phyloP scores from a whole-genome alignment of 2,888 invertebrate genomes.

The Agrochola lychnidis region DNA sequence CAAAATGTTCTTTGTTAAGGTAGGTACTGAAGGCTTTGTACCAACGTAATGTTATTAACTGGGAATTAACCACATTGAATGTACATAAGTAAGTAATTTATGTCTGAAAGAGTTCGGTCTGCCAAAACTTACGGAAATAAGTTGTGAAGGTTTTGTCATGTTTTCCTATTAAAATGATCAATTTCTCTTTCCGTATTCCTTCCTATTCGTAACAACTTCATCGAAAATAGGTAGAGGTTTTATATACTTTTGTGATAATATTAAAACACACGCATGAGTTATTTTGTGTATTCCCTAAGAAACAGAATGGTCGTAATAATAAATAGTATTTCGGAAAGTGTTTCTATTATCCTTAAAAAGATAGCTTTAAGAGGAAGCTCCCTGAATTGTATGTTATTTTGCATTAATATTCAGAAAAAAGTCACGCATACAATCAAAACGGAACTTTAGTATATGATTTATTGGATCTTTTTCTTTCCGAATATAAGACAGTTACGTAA shows the following conservation, averaged over 20 bases:
- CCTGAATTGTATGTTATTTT: no score
- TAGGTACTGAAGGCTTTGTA: not conserved
- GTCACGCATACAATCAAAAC: no score
- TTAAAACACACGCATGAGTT: not conserved
- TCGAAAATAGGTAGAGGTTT: not conserved
- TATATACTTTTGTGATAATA: not conserved
- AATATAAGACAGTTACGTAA: no score
- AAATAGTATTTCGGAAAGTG: slow-evolving; percentile 17
- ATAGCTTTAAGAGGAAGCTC: not conserved
- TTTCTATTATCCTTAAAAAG: slow-evolving; percentile 28
- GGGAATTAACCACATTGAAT: not conserved
- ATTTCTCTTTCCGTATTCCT: not conserved
- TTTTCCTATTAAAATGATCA: not conserved
- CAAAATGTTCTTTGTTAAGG: not conserved
- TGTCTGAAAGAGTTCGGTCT: not conserved
- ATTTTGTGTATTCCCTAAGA: not conserved
- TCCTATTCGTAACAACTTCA: not conserved
- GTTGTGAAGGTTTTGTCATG: not conserved
- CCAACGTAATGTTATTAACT: not conserved
- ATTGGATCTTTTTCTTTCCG: no score
- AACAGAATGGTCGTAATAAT: not conserved
- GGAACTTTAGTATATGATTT: no score
- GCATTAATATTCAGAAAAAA: no score
- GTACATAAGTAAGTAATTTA: not conserved
- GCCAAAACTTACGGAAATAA: not conserved